Conservation (phyloP, 2,888 invertebrate genomes). For the Hecatera dysodea region DNA sequence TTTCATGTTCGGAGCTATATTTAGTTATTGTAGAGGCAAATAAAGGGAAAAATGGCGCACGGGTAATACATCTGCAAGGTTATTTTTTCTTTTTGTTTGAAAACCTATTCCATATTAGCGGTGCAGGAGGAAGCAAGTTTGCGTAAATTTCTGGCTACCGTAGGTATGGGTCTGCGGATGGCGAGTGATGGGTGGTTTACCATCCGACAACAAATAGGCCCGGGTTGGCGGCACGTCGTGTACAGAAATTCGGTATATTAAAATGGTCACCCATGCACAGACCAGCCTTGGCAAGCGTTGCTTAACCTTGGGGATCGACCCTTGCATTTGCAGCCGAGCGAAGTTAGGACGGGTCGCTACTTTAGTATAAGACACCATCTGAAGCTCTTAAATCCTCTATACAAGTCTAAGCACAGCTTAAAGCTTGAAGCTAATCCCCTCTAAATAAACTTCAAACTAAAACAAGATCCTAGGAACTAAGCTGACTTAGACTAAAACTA, state of each 20-base stretch:
- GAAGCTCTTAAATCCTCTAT: slow-evolving; percentile 12
- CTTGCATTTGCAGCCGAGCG: not conserved
- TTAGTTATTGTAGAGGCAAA: slow-evolving; percentile 15
- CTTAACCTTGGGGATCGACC: no score
- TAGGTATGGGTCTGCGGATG: no score
- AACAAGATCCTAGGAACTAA: slow-evolving; percentile 1
- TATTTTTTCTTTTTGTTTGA: not conserved
- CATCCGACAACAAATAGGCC: no score
- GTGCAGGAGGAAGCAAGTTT: no score
- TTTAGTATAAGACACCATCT: slow-evolving; percentile 9
- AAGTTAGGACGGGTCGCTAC: not conserved
- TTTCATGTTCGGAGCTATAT: slow-evolving; percentile 39
- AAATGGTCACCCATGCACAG: no score
- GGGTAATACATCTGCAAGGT: not conserved
- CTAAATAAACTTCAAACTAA: slow-evolving; percentile 23
- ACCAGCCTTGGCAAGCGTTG: no score
- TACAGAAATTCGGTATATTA: no score
- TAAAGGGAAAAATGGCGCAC: slow-evolving; percentile 4
- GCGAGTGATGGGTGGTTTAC: no score
- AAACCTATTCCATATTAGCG: not conserved
- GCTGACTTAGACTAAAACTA: slow-evolving; percentile 1
- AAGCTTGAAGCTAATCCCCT: slow-evolving; percentile 13
- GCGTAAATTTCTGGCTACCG: no score
- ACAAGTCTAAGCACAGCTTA: slow-evolving; percentile 18
- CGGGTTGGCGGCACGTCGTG: no score